phyloP scores from a whole-genome alignment of 2,888 invertebrate species.

The Trichacis sp. region DNA sequence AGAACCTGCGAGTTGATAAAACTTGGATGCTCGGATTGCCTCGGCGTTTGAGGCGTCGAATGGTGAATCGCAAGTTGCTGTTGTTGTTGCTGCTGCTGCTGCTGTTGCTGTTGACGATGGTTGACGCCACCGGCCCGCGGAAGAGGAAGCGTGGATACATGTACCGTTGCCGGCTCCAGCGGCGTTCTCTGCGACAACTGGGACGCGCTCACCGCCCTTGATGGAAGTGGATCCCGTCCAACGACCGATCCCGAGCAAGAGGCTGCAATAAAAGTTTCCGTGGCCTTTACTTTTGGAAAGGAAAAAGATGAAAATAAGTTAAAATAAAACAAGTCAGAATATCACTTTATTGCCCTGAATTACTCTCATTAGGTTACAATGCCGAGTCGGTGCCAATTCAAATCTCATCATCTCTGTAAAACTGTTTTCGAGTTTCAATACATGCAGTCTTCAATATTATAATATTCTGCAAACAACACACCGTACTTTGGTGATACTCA shows the following conservation, averaged over 20 bases:
- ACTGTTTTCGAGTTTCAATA: too few relatives aligned
- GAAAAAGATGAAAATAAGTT: too few relatives aligned
- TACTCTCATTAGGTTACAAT: too few relatives aligned
- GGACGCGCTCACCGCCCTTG: slow-evolving; percentile 67
- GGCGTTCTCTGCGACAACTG: slow-evolving; percentile 54
- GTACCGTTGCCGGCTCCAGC: slow-evolving; percentile 65
- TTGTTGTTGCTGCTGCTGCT: too few relatives aligned
- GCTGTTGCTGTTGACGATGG: slow-evolving; percentile 48
- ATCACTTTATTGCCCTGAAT: too few relatives aligned
- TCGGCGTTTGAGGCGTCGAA: slow-evolving; percentile 25
- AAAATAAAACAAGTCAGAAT: too few relatives aligned
- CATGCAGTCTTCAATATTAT: too few relatives aligned
- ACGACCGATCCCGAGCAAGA: slow-evolving; percentile 79
- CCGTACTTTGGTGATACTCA: too few relatives aligned
- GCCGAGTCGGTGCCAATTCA: too few relatives aligned
- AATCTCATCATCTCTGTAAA: too few relatives aligned
- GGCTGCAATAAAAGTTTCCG: slow-evolving; percentile 71
- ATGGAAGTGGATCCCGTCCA: slow-evolving; percentile 72
- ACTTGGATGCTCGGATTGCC: slow-evolving; percentile 41
- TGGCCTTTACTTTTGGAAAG: too few relatives aligned
- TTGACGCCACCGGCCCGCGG: slow-evolving; percentile 48
- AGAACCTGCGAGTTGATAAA: slow-evolving; percentile 44
- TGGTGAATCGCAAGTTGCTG: slow-evolving; percentile 51
- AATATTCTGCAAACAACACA: too few relatives aligned
- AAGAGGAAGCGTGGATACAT: slow-evolving; percentile 57